Percentiles rank a stretch among this genome's conserved stretches.
These are phyloP conservation scores for Syngnathus floridae DNA, from an alignment of 2,113 vertebrate species.

Conservation along the genomic window DNA sequence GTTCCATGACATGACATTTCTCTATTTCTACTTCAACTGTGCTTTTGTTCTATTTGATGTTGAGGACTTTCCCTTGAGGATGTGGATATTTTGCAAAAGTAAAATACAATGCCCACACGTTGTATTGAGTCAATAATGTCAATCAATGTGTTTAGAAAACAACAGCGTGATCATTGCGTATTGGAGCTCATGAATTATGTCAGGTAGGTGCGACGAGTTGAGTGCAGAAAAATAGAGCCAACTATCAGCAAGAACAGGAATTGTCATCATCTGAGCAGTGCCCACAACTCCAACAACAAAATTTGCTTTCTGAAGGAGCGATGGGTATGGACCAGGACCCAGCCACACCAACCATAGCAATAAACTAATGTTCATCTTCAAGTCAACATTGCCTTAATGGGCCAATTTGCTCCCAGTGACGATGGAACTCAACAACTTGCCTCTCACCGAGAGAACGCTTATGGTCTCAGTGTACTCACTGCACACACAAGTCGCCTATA, in stretches of 20 bases:
- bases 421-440: slow-evolving; percentile 3
- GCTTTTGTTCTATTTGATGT: too few relatives aligned
- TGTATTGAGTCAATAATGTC: slow-evolving; percentile 8
- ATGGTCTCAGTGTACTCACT: slow-evolving; percentile 6
- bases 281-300: slow-evolving; percentile 16
- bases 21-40: too few relatives aligned
- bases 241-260: background rate
- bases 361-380: background rate
- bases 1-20: too few relatives aligned
- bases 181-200: background rate
- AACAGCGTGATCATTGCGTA: background rate
- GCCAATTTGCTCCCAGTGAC: background rate
- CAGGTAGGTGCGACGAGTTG: background rate
- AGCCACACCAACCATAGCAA: background rate
- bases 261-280: slow-evolving; percentile 14
- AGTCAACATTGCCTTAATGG: background rate
- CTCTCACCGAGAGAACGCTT: background rate
- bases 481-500: background rate
- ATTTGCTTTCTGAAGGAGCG: slow-evolving; percentile 3
- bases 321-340: background rate
- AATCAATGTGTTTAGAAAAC: background rate
- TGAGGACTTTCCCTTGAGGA: too few relatives aligned
- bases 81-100: too few relatives aligned
- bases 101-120: too few relatives aligned
- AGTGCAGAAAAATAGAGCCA: background rate